Conservation (phyloP, 2,113 vertebrate genomes). For the Mustelus asterias region DNA sequence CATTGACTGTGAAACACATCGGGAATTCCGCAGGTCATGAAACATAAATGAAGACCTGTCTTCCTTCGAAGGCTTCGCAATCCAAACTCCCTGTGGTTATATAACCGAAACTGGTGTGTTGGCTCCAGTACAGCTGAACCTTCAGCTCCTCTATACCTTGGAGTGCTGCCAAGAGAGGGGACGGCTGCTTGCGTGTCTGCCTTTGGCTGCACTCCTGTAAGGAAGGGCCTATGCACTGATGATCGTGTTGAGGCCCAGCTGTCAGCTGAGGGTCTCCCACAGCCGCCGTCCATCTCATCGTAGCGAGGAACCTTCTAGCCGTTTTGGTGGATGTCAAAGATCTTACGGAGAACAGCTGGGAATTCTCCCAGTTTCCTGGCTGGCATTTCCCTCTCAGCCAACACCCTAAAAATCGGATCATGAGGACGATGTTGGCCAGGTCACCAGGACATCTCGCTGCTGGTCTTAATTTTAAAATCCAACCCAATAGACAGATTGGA, state of each 20-base stretch:
- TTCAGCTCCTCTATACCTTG: background rate
- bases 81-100: background rate
- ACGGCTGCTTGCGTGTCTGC: background rate
- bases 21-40: background rate
- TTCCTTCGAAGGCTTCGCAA: background rate
- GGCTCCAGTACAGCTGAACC: background rate
- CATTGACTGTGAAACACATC: background rate
- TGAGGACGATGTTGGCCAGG: background rate
- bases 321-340: background rate
- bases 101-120: background rate
- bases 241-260: background rate
- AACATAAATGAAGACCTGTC: background rate
- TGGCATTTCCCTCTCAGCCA: background rate
- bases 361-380: background rate
- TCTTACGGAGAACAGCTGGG: background rate
- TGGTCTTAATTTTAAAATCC: background rate
- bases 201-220: background rate
- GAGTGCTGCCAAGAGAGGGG: background rate
- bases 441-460: background rate
- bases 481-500: background rate
- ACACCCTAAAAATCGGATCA: background rate
- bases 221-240: background rate
- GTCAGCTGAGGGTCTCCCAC: background rate
- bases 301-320: background rate
- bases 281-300: background rate